Evolutionary conservation across 2,888 invertebrate species (phyloP), one percentile per base, ranked within the genome.

Genomic region (Drosophila paucipuncta): DNA sequence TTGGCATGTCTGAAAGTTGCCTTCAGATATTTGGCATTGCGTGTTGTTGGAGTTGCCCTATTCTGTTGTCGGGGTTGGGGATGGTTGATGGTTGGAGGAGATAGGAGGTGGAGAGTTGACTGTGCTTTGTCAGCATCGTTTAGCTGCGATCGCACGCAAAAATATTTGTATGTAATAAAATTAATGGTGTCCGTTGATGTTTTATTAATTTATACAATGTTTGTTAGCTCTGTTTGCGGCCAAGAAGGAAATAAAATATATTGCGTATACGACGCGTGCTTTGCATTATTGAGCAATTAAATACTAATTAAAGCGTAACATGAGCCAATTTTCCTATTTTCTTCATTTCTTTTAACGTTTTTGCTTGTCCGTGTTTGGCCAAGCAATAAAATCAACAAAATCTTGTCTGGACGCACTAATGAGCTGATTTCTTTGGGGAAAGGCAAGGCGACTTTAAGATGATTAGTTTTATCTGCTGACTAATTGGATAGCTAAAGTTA

Each of bases 231-330:
- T 16, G 22, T 25, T 37, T 31, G 55, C 6, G 49, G 53, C 55
- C 33, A 50, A 50, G 55, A 2, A 47, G 25, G 60, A 73, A 73
- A 82, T 82, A 63, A 82, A 81, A 82, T 83, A 85, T 83, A 86
- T 88, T 80, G 73, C 84, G 61, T 62, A 89, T 85, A 80, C 83
- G 86, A 77, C 76, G 85, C 79, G 89, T 83, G 81, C 65, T 71
- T 78, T 81, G 86, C 78, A 80, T 88, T 82, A 88, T 87, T 89
- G 80, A 85, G 85, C 87, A 88, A 88, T 88, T 89, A 88, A 88
- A 89, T 88, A 85, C 83, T 82, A 89, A 88, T 88, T 89, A 88
- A 89, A 87, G 85, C 82, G 85, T 79, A 83, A 88, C 77, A 75
- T 83, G 80, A 89, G 84, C 82, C 84, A 80, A 76, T 83, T 78